Evolutionary conservation across 2,113 vertebrate genomes (phyloP), one percentile per base, ranked within the genome.

Genomic region (Leuciscus idus): DNA sequence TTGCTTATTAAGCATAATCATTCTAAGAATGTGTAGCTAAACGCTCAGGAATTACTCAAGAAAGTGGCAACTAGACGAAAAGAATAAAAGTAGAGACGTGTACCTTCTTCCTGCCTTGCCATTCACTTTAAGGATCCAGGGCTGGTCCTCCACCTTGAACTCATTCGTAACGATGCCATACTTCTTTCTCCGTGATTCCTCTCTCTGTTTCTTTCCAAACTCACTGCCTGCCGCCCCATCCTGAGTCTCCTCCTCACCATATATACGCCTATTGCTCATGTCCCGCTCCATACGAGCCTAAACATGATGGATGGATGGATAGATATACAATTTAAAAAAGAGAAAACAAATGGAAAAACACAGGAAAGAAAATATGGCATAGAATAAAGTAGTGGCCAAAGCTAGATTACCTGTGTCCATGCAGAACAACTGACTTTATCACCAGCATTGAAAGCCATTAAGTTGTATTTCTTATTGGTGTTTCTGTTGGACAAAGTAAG

Each of bases 261-360:
- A 98, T 89, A 98, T 98, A 87, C 96, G 94, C 81, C 96, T 96
- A 86, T 96, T 97, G 81, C 97, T 98, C 94, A 97, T 92, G 89
- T 98, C 97, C 30, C 97, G 93, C 85, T 98, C 97, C 94, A 98
- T 97, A 62, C 96, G 96, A 46, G 97, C 97, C 97, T 98, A 68
- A 4, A 57, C 2, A 52, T 19, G 7, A 13, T 12, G 64, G 28
- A 36, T 26, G 39, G 39, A 36, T 1, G 23, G 2, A 83, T 0
- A 76, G 17, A 57, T 6, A 48, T 8, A 26, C 9, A 30, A 8
- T 13, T 15, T 1, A n/a, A 43, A 19, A 4, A 59, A 61, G 6
- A 5, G 21, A 85, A 3, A 59, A 43, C 19, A 1, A 36, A 48
- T 39, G 23, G 15, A 1, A 46, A 15, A 33, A 43, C n/a, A 36